These are phyloP conservation scores for Aricia artaxerxes DNA, from an alignment of 2,888 invertebrate genomes.

Conservation along the genomic window DNA sequence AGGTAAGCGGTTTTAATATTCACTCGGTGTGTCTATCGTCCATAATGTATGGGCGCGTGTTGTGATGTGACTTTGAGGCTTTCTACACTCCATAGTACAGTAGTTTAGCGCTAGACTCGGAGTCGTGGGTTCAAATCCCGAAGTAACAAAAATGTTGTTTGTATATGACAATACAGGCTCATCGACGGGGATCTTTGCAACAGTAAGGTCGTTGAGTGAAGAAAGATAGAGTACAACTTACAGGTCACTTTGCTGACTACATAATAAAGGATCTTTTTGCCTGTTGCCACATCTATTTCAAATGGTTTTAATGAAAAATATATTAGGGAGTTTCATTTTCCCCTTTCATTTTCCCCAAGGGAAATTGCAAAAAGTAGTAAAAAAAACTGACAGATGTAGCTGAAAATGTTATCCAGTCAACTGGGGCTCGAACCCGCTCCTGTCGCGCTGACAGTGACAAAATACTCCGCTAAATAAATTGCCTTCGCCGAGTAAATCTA, in stretches of 20 bases:
- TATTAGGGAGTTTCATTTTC: too few relatives aligned
- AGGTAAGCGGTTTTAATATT: conserved; percentile 42
- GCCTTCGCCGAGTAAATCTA: neutral
- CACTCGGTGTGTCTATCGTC: conserved; percentile 40
- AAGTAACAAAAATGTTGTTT: too few relatives aligned
- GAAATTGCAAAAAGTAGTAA: neutral
- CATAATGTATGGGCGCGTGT: conserved; percentile 40
- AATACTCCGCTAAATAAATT: neutral
- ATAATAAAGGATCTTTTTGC: too few relatives aligned
- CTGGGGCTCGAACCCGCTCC: neutral
- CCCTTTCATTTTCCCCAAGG: too few relatives aligned
- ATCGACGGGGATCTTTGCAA: too few relatives aligned
- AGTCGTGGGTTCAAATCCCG: neutral
- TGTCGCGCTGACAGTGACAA: neutral
- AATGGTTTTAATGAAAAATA: too few relatives aligned
- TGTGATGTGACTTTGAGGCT: conserved; percentile 18
- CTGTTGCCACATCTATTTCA: too few relatives aligned
- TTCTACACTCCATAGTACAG: neutral
- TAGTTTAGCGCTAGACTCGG: neutral
- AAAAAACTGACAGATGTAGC: neutral
- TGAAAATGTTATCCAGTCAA: neutral
- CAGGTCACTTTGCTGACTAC: too few relatives aligned
- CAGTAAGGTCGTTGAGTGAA: too few relatives aligned
- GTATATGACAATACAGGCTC: too few relatives aligned
- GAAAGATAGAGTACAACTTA: too few relatives aligned